Base-by-base conservation (phyloP, 2,888 invertebrate genomes). In the Conistra vaccinii region DNA sequence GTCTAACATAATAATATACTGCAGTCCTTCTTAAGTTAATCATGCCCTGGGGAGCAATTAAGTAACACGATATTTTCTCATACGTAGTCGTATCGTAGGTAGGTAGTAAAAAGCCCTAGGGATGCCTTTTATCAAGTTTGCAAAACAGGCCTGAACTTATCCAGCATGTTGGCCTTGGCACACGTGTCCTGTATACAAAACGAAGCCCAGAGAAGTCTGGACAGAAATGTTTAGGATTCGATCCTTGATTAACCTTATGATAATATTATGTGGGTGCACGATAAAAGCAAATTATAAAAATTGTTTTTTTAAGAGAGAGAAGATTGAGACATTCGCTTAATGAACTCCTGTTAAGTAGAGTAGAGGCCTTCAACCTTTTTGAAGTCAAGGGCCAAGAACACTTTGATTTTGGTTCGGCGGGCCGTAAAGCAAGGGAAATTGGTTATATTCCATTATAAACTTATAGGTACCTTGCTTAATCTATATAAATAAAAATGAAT, bases 181-280 rank as follows among this genome's bases (percentile, higher is more conserved):
- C n/a, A 58, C 81, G 75, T 81, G 67, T 39, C 14, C 5, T 60
- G 76, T 55, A 29, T 63, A 48, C 39, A 65, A 48, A 81, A 69
- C 60, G 7, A 45, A 29, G n/a, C n/a, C 62, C 17, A 12, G 12
- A 51, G 23, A 63, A 57, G 35, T 62, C 42, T 39, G 32, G 20
- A 45, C 10, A 23, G 17, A 39, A 26, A 26, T 26, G 5, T 32
- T 48, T 29, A 17, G 23, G 2, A 58, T 10, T 10, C 26, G 7
- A 57, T 29, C 7, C 17, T 58, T 60, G 3, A 45, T 58, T 39
- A 60, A 23, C 23, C 17, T 32, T 69, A 1, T 32, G 48, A 39
- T 32, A 20, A n/a, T 32, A 68, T 57, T 32, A 53, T n/a, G n/a
- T 53, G 53, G 65, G n/a, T 39, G 48, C 12, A 3, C 10, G 23